Evolutionary conservation across 2,113 vertebrate genomes (phyloP).

Genomic region (Scophthalmus maximus): DNA sequence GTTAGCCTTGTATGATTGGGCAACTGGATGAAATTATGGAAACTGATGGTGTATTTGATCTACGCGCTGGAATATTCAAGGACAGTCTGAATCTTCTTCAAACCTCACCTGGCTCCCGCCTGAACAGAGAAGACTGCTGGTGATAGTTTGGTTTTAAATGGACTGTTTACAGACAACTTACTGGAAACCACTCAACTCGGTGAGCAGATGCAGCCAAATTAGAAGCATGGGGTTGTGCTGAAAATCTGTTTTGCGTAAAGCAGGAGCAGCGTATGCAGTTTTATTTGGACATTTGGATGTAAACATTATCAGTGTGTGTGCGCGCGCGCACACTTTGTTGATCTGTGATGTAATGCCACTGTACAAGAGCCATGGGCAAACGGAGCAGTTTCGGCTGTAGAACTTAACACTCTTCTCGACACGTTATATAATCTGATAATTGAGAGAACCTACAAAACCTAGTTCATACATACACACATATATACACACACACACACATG

Average conservation of each 20-base stretch:
- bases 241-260: conserved; percentile 30
- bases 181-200: conserved; percentile 46
- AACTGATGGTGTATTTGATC: conserved; percentile 31
- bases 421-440: conserved; percentile 56
- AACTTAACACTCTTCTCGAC: conserved; percentile 54
- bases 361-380: conserved; percentile 54
- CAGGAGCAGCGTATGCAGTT: conserved; percentile 67
- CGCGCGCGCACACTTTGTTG: conserved; percentile 52
- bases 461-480: conserved; percentile 39
- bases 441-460: conserved; percentile 47
- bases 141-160: conserved; percentile 43
- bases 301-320: conserved; percentile 60
- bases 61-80: conserved; percentile 30
- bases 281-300: conserved; percentile 75
- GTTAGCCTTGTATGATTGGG: conserved; percentile 30
- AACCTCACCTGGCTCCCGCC: conserved; percentile 61
- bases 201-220: conserved; percentile 64
- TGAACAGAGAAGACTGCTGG: conserved; percentile 31
- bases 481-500: conserved; percentile 41
- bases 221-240: conserved; percentile 26
- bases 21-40: conserved; percentile 28
- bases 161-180: conserved; percentile 66
- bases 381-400: conserved; percentile 57
- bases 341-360: conserved; percentile 58
- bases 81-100: conserved; percentile 52